phyloP scores from a whole-genome alignment of 2,797 vertebrate species.

The Myotis vivesi region DNA sequence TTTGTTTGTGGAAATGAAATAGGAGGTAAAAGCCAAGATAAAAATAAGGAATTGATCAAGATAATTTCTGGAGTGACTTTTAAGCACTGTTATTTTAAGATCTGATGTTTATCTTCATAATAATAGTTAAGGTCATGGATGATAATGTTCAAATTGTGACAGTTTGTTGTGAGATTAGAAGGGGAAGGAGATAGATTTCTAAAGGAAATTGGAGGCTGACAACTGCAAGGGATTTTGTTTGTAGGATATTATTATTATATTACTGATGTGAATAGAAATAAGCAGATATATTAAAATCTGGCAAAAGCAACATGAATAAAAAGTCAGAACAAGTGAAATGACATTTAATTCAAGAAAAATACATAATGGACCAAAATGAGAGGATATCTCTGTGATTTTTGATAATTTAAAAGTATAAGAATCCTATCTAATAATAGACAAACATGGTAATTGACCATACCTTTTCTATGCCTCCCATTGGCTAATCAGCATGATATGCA shows the following conservation, averaged over 20 bases:
- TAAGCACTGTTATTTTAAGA: background rate
- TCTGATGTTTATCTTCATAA: background rate
- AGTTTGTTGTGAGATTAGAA: background rate
- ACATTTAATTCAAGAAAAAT: background rate
- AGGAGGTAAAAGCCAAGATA: background rate
- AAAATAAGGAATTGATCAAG: background rate
- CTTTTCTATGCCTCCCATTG: no score
- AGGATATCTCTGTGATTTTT: background rate
- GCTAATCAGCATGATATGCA: no score
- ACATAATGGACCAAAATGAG: background rate
- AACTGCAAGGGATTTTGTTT: background rate
- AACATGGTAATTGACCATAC: no score
- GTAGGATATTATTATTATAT: background rate
- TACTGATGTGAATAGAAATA: background rate
- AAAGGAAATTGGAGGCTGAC: background rate
- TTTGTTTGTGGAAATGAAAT: background rate
- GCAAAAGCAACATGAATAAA: background rate
- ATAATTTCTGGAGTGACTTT: constrained; percentile 2
- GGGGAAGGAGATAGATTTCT: background rate
- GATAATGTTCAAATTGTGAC: background rate
- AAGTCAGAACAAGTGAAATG: background rate
- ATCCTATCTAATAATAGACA: background rate
- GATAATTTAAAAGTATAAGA: background rate
- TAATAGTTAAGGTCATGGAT: background rate
- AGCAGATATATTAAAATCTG: constrained; percentile 17